Evolutionary conservation across 1,140 invertebrate species (phyloP).

Genomic region (Caerostris extrusa): DNA sequence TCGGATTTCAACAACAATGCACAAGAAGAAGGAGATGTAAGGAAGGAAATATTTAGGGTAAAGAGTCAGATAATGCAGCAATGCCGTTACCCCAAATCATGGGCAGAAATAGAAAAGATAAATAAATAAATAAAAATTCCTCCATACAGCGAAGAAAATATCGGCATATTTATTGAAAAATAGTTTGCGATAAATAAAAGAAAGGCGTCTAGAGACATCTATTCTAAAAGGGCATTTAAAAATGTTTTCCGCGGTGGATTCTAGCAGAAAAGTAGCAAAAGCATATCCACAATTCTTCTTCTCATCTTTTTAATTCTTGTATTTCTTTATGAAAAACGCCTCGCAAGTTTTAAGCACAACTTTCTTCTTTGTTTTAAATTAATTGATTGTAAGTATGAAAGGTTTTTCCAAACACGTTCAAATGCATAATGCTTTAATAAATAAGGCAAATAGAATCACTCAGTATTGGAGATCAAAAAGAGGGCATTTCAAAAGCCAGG

Average conservation of each 20-base stretch:
- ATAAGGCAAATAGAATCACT: no score
- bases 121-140: no score
- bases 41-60: slow-evolving; percentile 22
- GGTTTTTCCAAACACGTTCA: neutral
- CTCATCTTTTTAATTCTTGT: no score
- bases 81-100: slow-evolving; percentile 10
- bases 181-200: slow-evolving; percentile 36
- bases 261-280: neutral
- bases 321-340: neutral
- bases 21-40: slow-evolving; percentile 10
- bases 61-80: slow-evolving; percentile 20
- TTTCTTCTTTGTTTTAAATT: neutral
- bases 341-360: neutral
- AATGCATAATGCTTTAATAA: neutral
- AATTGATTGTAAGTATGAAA: neutral
- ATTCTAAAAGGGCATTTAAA: slow-evolving; percentile 30
- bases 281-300: neutral
- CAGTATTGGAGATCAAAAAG: no score
- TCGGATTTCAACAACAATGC: slow-evolving; percentile 21
- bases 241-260: neutral
- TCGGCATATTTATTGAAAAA: slow-evolving; percentile 61
- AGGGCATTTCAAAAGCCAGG: no score
- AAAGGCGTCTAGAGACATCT: neutral
- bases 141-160: slow-evolving; percentile 26
- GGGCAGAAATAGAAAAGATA: no score